Conservation (phyloP, 92 coral and sea anemone species). For the Galaxea fascicularis region DNA sequence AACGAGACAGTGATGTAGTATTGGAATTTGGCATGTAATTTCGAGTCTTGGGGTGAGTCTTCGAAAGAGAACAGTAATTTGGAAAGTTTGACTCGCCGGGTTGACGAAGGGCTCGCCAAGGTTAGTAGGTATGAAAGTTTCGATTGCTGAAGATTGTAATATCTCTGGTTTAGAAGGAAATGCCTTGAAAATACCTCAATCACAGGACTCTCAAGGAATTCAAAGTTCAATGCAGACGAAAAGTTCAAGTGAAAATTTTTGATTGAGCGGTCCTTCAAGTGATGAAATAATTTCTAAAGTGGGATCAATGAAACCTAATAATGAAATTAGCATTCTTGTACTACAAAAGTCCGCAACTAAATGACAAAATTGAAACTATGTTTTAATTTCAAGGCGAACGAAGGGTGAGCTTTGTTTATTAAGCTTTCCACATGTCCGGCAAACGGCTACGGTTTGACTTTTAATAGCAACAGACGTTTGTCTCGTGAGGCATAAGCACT, state of each 20-base stretch:
- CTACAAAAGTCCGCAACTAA: neutral
- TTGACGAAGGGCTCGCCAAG: neutral
- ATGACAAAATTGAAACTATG: neutral
- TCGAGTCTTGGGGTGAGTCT: neutral
- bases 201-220: neutral
- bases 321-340: neutral
- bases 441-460: neutral
- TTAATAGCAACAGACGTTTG: neutral
- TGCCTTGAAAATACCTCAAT: neutral
- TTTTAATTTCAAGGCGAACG: neutral
- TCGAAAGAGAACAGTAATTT: neutral
- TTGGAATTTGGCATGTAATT: neutral
- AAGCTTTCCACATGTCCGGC: neutral
- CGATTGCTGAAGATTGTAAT: neutral
- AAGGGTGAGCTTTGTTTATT: neutral
- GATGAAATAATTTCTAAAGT: neutral
- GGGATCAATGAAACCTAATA: neutral
- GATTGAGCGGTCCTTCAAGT: neutral
- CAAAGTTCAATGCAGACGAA: neutral
- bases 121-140: neutral
- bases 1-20: neutral
- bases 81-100: neutral
- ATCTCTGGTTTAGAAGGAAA: neutral
- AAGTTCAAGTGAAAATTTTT: neutral
- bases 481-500: neutral